Base-by-base conservation (phyloP, 2,888 invertebrate genomes). In the Zootermopsis nevadensis region DNA sequence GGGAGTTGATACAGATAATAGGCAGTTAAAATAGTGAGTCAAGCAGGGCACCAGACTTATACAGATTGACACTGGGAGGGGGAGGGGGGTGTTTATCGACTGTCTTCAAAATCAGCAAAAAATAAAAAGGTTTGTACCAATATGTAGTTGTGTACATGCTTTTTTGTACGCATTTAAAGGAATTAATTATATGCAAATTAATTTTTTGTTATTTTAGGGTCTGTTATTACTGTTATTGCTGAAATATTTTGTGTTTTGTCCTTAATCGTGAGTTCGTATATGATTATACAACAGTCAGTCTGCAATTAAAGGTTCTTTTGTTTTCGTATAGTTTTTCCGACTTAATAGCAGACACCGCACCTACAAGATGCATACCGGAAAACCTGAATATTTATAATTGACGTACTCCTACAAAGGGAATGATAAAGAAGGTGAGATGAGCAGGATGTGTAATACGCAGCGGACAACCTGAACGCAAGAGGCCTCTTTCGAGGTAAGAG, bases 171-270 rank as follows among this genome's bases (percentile, higher is more conserved):
- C 15, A 15, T 48, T 15, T 48, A 15, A 35, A 24, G 38, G 79
- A 66, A 60, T 79, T 79, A 79, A 66, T 66, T 79, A 24, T 60
- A 79, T 79, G 66, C 60, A 79, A 79, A 79, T 55, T 55, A 55
- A 30, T 30, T 19, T 19, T 60, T 24, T 60, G 30, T 55, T 31
- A 1, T 35, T 31, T 33, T 7, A 77, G 77, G 22, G 35, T 74
- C 35, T 74, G 35, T 74, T 48, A 76, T 76, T 76, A 48, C 1
- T 19, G 48, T 76, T 76, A 35, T 66, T 66, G 66, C 79, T 66
- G 79, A 66, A 79, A 79, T 38, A 38, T 33, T 22, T 55, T 55
- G 2, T 15, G 22, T 55, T 22, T 67, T 66, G 66, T 66, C 8
- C 27, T 15, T 66, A 66, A 66, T 66, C 7, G 66, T 24, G 27